Conservation (phyloP, 2,113 vertebrate species). For the Acinonyx jubatus region DNA sequence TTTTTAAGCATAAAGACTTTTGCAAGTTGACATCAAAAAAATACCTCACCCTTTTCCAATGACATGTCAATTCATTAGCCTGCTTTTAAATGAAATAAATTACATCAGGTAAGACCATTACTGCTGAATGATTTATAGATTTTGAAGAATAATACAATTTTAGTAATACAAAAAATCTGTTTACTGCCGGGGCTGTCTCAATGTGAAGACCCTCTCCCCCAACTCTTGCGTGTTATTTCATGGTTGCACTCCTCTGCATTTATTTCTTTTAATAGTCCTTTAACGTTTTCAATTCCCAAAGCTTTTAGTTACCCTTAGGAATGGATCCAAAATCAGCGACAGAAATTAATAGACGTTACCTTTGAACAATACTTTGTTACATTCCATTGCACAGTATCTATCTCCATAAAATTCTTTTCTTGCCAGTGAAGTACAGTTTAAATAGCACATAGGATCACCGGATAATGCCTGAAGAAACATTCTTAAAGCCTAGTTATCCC, state of each 20-base stretch:
- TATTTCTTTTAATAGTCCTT: constrained; percentile 46
- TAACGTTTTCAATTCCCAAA: constrained; percentile 73
- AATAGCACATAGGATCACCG: constrained; percentile 56
- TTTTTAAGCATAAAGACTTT: neutral
- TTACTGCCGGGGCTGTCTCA: neutral
- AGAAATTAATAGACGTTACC: constrained; percentile 71
- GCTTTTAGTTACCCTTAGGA: constrained; percentile 66
- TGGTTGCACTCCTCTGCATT: neutral
- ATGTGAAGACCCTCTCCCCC: neutral
- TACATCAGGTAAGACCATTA: neutral
- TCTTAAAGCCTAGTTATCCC: constrained; percentile 66
- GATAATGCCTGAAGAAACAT: constrained; percentile 72
- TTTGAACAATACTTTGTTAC: constrained; percentile 64
- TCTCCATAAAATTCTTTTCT: constrained; percentile 73
- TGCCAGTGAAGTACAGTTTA: constrained; percentile 65
- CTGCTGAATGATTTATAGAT: neutral
- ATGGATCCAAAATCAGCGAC: constrained; percentile 72
- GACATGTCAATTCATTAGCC: neutral
- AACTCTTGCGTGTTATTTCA: neutral
- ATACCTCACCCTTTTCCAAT: neutral
- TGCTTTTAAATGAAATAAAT: constrained; percentile 37
- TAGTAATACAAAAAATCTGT: neutral
- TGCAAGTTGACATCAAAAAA: constrained; percentile 22
- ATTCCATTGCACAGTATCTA: constrained; percentile 66
- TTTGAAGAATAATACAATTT: constrained; percentile 33